phyloP scores from a whole-genome alignment of 2,888 invertebrate species.

The Acronicta aceris region DNA sequence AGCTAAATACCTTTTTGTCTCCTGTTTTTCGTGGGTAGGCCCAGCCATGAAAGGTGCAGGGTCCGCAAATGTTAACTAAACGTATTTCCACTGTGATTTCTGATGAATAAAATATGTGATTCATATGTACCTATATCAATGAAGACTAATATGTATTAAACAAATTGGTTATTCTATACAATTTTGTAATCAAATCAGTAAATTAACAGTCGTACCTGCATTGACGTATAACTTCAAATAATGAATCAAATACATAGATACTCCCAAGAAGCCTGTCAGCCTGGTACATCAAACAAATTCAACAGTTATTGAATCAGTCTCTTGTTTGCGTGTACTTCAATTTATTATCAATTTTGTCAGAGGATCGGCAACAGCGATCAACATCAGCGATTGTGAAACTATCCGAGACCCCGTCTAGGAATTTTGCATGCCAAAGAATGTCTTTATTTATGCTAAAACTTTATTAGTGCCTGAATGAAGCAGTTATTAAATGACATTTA shows the following conservation, averaged over 20 bases:
- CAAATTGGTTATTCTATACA: not conserved
- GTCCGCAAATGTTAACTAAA: too few relatives aligned
- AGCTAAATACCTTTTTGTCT: too few relatives aligned
- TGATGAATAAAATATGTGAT: too few relatives aligned
- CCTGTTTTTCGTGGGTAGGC: too few relatives aligned
- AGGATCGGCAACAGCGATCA: constrained; percentile 61
- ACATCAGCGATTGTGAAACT: constrained; percentile 51
- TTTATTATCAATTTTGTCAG: constrained; percentile 65
- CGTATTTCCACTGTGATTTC: too few relatives aligned
- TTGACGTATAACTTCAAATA: constrained; percentile 30
- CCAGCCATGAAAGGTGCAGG: too few relatives aligned
- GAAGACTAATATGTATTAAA: too few relatives aligned
- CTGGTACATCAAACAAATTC: constrained; percentile 53
- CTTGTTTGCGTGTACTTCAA: constrained; percentile 66
- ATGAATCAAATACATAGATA: constrained; percentile 46
- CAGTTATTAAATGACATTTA: not conserved
- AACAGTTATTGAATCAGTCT: constrained; percentile 60
- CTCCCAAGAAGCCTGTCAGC: constrained; percentile 36
- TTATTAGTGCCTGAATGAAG: constrained; percentile 33
- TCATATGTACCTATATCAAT: too few relatives aligned
- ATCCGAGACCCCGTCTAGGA: constrained; percentile 35
- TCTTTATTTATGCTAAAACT: constrained; percentile 44
- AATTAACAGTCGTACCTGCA: constrained; percentile 21
- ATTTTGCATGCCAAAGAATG: constrained; percentile 47
- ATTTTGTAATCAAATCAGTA: constrained; percentile 4